phyloP scores from a whole-genome alignment of 2,113 vertebrate species.

The Anas platyrhynchos region DNA sequence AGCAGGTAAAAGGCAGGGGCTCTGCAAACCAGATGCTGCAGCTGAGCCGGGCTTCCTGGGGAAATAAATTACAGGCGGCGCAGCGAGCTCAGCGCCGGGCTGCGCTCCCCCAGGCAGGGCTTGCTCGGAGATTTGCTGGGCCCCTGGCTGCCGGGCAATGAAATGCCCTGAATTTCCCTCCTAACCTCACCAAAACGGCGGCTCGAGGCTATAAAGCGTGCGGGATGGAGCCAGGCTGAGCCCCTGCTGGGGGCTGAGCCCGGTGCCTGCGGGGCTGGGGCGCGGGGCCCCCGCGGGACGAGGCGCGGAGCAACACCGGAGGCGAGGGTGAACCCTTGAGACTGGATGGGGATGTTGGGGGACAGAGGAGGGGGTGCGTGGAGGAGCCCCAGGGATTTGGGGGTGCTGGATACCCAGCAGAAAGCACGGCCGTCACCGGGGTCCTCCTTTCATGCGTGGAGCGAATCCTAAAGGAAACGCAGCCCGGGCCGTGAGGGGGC shows the following conservation, averaged over 20 bases:
- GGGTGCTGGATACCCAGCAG: neutral
- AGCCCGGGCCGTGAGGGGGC: neutral
- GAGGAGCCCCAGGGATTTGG: neutral
- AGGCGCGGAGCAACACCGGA: neutral
- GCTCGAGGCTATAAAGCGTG: neutral
- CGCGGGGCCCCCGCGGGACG: too few species aligned
- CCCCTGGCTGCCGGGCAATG: neutral
- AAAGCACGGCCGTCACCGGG: neutral
- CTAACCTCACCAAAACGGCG: neutral
- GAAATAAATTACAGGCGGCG: neutral
- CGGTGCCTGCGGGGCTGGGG: neutral
- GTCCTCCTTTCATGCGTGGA: neutral
- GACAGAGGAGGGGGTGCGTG: neutral
- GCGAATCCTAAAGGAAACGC: rapidly evolving
- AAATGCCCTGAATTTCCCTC: neutral
- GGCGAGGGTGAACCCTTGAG: neutral
- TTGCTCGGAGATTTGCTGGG: neutral
- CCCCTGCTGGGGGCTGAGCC: neutral
- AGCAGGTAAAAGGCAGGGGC: neutral
- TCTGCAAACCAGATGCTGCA: neutral
- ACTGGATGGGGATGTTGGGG: neutral
- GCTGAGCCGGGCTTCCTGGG: neutral
- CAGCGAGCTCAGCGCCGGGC: neutral
- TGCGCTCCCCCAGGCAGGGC: neutral
- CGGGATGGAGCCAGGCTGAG: neutral